Evolutionary conservation across 2,797 vertebrate species (phyloP), one percentile per base, ranked within the genome.

Genomic region (Vultur gryphus): DNA sequence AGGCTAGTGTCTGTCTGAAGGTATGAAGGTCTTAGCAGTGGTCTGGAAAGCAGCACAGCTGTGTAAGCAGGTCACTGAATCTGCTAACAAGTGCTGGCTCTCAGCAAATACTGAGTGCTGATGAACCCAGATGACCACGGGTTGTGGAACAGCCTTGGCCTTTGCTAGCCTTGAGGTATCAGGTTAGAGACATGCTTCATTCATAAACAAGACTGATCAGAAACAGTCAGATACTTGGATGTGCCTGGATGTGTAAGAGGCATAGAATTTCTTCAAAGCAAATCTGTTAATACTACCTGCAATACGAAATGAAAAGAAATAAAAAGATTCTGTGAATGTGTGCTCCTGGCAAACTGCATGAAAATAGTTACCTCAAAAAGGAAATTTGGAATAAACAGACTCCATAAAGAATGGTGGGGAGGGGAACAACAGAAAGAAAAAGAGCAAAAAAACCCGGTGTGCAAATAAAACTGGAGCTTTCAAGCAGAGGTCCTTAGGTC

Each of bases 401-500:
- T 59, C 24, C 33, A 29, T 28, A 44, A 39, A 59, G 48, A 95
- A 58, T 25, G 26, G 26, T 29, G 15, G 11, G 4, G 25, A 84
- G 5, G 28, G 6, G 16, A 84, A 35, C 1, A 44, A 72, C 29
- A 57, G 39, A 48, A 91, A 84, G 14, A 37, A 49, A 44, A 52
- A 35, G 6, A 44, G 5, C 7, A 15, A 57, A 49, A 46, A 59
- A 49, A 10, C 4, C 7, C 2, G 1, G 3, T 43, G 6, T 59
- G 37, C 12, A 89, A 67, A 80, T 57, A 82, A 67, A 89, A 49
- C 12, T 20, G 26, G 39, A 80, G 13, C 8, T 78, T 93, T 85
- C 31, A 85, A 87, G 33, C 24, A 59, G 10, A 67, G 10, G 41
- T 95, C 41, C 18, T 91, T 39, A 92, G 37, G 57, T 62, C 28